Conservation (phyloP, 2,113 vertebrate species). For the Excalfactoria chinensis region DNA sequence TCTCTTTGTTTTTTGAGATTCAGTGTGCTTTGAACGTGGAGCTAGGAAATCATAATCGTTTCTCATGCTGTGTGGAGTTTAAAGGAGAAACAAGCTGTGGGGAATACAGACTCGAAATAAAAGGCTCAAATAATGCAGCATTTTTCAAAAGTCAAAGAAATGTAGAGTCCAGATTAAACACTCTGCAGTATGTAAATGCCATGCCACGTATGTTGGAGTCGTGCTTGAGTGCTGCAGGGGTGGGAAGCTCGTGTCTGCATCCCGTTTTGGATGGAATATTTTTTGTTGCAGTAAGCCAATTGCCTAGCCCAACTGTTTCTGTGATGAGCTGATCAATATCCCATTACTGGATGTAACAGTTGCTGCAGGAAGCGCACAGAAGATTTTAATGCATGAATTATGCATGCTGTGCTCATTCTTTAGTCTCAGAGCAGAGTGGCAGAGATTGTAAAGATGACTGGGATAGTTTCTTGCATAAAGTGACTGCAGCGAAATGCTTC, state of each 20-base stretch:
- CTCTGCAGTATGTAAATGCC: slow-evolving; percentile 52
- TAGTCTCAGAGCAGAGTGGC: slow-evolving; percentile 71
- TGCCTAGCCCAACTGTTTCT: slow-evolving; percentile 78
- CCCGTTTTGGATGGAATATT: slow-evolving; percentile 54
- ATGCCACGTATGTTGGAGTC: background rate
- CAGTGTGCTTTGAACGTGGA: background rate
- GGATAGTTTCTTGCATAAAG: slow-evolving; percentile 78
- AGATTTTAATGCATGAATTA: slow-evolving; percentile 87
- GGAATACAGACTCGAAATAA: slow-evolving; percentile 11
- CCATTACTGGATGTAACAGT: slow-evolving; percentile 79
- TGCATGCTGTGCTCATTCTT: slow-evolving; percentile 82
- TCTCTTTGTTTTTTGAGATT: background rate
- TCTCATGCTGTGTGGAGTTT: background rate
- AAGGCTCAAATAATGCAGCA: slow-evolving; percentile 39
- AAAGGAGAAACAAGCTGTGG: background rate
- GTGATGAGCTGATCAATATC: slow-evolving; percentile 84
- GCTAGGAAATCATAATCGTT: background rate
- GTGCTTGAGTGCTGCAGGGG: slow-evolving; percentile 34
- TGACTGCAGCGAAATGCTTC: slow-evolving; percentile 81
- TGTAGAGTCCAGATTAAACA: slow-evolving; percentile 22
- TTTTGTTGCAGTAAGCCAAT: slow-evolving; percentile 76
- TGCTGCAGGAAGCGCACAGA: slow-evolving; percentile 82
- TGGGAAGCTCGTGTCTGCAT: slow-evolving; percentile 39
- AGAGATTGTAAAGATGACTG: slow-evolving; percentile 77
- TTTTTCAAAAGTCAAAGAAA: slow-evolving; percentile 60